These are phyloP conservation scores for Xanthia togata DNA, from an alignment of 2,888 invertebrate genomes.

Conservation along the genomic window DNA sequence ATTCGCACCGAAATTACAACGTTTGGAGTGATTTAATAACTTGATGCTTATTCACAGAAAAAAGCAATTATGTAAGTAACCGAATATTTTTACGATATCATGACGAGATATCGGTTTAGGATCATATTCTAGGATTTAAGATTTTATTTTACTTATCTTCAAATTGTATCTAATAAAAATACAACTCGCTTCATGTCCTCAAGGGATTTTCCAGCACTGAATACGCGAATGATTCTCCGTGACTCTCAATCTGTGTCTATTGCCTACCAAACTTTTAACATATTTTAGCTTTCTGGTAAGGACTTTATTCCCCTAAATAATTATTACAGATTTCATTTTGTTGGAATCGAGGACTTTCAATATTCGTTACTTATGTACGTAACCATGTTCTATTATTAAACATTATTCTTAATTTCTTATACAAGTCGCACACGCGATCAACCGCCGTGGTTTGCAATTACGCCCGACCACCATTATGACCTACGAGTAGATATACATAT, in stretches of 20 bases:
- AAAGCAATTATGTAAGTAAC: neutral
- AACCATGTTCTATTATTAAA: slow-evolving; percentile 30
- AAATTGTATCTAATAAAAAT: neutral
- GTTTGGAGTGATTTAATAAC: slow-evolving; percentile 3
- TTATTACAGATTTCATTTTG: neutral
- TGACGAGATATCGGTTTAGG: neutral
- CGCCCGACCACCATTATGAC: slow-evolving; percentile 31
- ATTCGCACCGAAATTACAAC: slow-evolving; percentile 22
- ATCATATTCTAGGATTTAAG: neutral
- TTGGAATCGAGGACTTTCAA: slow-evolving; percentile 2
- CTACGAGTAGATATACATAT: neutral
- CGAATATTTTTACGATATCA: neutral
- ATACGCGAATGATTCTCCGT: neutral
- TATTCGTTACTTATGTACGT: slow-evolving; percentile 31
- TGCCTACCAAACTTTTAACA: neutral
- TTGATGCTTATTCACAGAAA: neutral
- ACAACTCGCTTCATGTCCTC: neutral
- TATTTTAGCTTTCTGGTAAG: neutral
- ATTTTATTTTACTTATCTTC: neutral
- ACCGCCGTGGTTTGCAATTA: slow-evolving; percentile 45
- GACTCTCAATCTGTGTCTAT: neutral
- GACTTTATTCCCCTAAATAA: neutral
- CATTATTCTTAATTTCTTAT: slow-evolving; percentile 25
- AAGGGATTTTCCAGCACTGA: neutral
- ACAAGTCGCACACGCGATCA: slow-evolving; percentile 56